Percentiles rank a stretch among this genome's conserved stretches.
phyloP scores from a whole-genome alignment of 2,113 vertebrate species.

The Fulmarus glacialis region DNA sequence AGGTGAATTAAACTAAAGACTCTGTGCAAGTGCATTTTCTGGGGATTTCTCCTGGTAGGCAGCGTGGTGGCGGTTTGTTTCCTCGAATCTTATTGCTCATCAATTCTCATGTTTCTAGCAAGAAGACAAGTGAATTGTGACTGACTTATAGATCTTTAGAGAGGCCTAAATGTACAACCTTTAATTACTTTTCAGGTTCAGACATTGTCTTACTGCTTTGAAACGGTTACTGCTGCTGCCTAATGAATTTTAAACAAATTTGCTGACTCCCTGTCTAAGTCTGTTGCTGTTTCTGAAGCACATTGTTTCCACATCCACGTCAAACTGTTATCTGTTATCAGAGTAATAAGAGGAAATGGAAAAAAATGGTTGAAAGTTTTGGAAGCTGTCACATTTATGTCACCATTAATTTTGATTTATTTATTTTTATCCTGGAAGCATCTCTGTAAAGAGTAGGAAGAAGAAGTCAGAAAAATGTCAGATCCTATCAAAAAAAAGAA shows the following conservation, averaged over 20 bases:
- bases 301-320: not conserved
- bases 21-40: not conserved
- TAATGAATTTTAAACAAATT: not conserved
- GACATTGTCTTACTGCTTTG: not conserved
- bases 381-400: constrained; percentile 10
- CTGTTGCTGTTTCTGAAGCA: not conserved
- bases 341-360: not conserved
- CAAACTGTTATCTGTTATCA: not conserved
- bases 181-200: constrained; percentile 5
- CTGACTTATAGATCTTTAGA: not conserved
- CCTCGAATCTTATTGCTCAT: not conserved
- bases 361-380: not conserved
- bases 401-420: constrained; percentile 32
- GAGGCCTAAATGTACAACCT: not conserved
- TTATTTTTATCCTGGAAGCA: not conserved
- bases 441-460: not conserved
- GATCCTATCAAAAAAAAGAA: not conserved
- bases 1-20: not conserved
- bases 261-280: not conserved
- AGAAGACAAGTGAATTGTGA: not conserved
- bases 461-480: constrained; percentile 33
- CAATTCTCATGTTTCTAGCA: not conserved
- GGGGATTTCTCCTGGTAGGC: not conserved
- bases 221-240: not conserved
- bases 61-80: not conserved